These are phyloP conservation scores for Phocides pigmalion DNA, from an alignment of 1,140 invertebrate species.

Conservation along the genomic window DNA sequence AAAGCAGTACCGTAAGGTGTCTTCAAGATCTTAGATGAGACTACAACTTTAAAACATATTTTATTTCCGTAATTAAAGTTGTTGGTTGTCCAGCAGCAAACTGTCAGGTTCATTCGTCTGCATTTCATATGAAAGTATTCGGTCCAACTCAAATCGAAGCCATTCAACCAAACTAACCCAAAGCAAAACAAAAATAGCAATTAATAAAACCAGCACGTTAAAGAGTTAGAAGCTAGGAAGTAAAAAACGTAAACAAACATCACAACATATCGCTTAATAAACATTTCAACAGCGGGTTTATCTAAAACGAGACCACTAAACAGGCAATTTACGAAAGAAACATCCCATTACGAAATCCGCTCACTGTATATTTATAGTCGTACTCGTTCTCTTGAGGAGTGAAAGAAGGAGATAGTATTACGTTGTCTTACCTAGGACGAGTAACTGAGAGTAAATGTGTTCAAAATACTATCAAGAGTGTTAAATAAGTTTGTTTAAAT, in stretches of 20 bases:
- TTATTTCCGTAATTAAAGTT: no score
- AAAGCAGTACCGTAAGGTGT: no score
- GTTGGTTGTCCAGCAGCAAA: no score
- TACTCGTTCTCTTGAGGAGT: constrained; percentile 6
- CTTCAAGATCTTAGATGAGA: no score
- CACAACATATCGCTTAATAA: constrained; percentile 6
- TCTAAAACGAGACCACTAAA: constrained; percentile 22
- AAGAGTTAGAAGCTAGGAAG: neutral
- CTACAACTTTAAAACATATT: no score
- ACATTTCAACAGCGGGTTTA: constrained; percentile 9
- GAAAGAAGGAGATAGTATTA: constrained; percentile 3
- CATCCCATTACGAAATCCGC: constrained; percentile 35
- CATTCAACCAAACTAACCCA: no score
- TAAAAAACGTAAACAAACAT: neutral
- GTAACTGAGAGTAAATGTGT: no score
- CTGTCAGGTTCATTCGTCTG: no score
- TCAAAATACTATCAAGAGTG: no score
- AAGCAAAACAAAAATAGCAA: neutral
- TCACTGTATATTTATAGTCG: constrained; percentile 14
- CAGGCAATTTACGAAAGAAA: constrained; percentile 22
- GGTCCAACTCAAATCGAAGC: no score
- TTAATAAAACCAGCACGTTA: neutral
- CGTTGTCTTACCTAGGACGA: neutral
- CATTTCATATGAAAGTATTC: no score
- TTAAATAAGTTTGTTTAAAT: no score